Evolutionary conservation across 2,888 invertebrate genomes (phyloP), one percentile per base, ranked within the genome.

Genomic region (Drosophila stalkeri): DNA sequence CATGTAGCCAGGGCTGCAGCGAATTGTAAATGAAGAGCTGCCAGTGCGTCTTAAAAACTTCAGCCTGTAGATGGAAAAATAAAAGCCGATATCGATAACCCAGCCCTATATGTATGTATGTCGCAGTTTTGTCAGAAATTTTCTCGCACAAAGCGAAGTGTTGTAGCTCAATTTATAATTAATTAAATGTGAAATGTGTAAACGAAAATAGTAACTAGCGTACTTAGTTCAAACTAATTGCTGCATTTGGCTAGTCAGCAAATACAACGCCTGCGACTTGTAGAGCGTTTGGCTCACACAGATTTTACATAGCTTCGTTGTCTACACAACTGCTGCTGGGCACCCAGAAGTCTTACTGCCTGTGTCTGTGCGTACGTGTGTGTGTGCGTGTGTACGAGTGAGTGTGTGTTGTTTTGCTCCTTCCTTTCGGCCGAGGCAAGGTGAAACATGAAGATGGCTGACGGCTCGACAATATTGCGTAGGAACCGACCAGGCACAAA

Each of bases 401-500:
- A 46, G 69, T 54, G 57, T 64, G 62, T 64, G 55, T 79, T 77
- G 77, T 72, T 69, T 75, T 80, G 78, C 59, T 81, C 77, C 74
- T 72, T 79, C 77, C 80, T 76, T 74, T 47, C 75, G 61, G 62
- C 65, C 69, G 49, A 59, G 75, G 80, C 60, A 80, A 69, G 72
- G 82, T 78, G 74, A 92, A 92, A 91, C 93, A 96, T 96, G 96
- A 96, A 95, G 94, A 97, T 97, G 97, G 96, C 97, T 92, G 97
- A 97, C 93, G 95, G 96, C 89, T 95, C 96, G 89, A 95, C 96
- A 93, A 95, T 97, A 94, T 94, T 97, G 90, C 95, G 98, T 94
- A 96, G 98, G 94, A 98, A 98, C 94, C 95, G 97, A 91, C 98
- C 98, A 84, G 98, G 98, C 91, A 97, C 97, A 47, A 97, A 97